These are phyloP conservation scores for Halocaridina rubra DNA, from an alignment of 2,888 invertebrate genomes.

Conservation along the genomic window DNA sequence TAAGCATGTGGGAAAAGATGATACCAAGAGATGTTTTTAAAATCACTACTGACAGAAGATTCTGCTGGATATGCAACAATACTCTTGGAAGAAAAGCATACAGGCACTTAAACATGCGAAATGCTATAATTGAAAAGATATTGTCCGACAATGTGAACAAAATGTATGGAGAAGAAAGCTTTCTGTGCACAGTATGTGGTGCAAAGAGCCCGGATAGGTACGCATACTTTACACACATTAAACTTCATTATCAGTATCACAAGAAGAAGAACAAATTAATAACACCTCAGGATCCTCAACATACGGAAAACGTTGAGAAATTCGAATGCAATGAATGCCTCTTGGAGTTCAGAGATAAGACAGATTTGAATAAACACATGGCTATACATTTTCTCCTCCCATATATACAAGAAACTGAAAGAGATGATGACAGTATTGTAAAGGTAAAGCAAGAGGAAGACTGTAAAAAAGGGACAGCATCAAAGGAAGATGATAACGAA, in stretches of 20 bases:
- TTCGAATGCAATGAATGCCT: constrained; percentile 18
- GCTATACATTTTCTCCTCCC: constrained; percentile 33
- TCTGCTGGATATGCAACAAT: constrained; percentile 43
- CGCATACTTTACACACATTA: constrained; percentile 28
- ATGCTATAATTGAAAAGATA: constrained; percentile 23
- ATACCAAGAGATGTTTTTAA: constrained; percentile 25
- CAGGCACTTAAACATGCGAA: constrained; percentile 3
- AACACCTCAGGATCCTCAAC: too few species aligned
- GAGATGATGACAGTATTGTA: neutral
- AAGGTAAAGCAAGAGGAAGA: too few species aligned
- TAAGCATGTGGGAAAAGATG: constrained; percentile 34
- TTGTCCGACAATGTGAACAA: constrained; percentile 6
- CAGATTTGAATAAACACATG: constrained; percentile 21
- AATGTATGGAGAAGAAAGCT: neutral
- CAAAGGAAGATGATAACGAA: neutral
- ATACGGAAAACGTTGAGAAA: neutral
- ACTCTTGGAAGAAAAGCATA: constrained; percentile 9
- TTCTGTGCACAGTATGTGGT: constrained; percentile 26
- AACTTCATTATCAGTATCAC: constrained; percentile 25
- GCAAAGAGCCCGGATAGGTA: constrained; percentile 21
- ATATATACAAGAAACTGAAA: neutral
- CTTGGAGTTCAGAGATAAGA: neutral
- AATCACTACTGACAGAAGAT: neutral
- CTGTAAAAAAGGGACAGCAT: neutral
- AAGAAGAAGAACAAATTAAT: too few species aligned